A percentile compares a stretch with the other conserved stretches of the same genome.
Evolutionary conservation across 2,888 invertebrate species (phyloP).

Genomic region (Agapostemon virescens): DNA sequence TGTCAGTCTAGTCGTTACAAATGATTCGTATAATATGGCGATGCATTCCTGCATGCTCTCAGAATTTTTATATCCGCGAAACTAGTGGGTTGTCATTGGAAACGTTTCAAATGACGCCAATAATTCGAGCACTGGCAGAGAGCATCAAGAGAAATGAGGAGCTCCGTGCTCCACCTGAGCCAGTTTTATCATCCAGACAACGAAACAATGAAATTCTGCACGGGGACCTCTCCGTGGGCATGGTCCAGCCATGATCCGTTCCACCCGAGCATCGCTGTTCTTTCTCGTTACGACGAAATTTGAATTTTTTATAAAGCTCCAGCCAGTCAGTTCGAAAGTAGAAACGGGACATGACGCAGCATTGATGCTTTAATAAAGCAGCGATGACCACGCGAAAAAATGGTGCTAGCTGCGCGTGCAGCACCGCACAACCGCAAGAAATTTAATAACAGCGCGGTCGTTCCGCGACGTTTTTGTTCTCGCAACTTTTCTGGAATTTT

Average conservation of each 20-base stretch:
- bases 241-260: background rate
- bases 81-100: background rate
- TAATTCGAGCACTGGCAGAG: background rate
- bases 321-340: background rate
- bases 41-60: background rate
- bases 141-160: background rate
- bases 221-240: background rate
- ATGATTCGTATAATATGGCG: background rate
- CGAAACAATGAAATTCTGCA: constrained; percentile 18
- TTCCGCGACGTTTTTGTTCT: constrained; percentile 28
- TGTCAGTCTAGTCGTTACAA: background rate
- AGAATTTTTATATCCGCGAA: background rate
- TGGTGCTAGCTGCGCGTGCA: constrained; percentile 8
- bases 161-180: background rate
- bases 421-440: constrained; percentile 39
- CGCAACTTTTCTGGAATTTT: constrained; percentile 22
- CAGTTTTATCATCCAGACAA: constrained; percentile 2
- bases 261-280: background rate
- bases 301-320: constrained; percentile 17
- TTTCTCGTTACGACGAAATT: constrained; percentile 16
- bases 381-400: constrained; percentile 40
- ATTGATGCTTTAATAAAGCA: constrained; percentile 58
- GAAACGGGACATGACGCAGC: constrained; percentile 11
- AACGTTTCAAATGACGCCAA: constrained; percentile 15
- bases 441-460: constrained; percentile 53